phyloP scores from a whole-genome alignment of 2,797 vertebrate species.

The Hydrocynus forskahlii region DNA sequence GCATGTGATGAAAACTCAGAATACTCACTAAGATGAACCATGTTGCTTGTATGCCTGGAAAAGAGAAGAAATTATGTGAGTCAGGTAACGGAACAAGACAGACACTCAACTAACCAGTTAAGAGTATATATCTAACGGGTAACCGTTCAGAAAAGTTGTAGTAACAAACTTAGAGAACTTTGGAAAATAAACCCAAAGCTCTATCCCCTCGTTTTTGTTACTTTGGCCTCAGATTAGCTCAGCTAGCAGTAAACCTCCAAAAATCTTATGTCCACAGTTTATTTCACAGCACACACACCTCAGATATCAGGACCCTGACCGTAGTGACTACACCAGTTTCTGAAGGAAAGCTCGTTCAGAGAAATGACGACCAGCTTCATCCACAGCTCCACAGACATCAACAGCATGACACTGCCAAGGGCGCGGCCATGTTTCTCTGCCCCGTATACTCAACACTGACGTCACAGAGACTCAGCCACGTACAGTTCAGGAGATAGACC shows the following conservation, averaged over 20 bases:
- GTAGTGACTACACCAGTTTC: no score
- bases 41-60: slow-evolving; percentile 53
- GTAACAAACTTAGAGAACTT: no score
- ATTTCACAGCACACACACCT: slow-evolving; percentile 1
- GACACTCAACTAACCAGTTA: no score
- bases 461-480: background rate
- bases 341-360: background rate
- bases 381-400: background rate
- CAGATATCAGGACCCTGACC: slow-evolving; percentile 14
- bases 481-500: background rate
- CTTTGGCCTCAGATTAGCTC: no score
- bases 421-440: slow-evolving; percentile 73
- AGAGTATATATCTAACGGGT: no score
- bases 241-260: no score
- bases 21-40: slow-evolving; percentile 83
- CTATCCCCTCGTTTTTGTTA: no score
- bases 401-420: slow-evolving; percentile 72
- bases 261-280: background rate
- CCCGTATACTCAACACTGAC: background rate
- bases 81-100: no score
- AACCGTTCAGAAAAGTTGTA: no score
- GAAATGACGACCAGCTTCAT: background rate
- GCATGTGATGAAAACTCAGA: background rate
- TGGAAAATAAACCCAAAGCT: no score
- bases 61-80: background rate